phyloP scores from a whole-genome alignment of 1,140 invertebrate genomes.

The Platorchestia sp. region DNA sequence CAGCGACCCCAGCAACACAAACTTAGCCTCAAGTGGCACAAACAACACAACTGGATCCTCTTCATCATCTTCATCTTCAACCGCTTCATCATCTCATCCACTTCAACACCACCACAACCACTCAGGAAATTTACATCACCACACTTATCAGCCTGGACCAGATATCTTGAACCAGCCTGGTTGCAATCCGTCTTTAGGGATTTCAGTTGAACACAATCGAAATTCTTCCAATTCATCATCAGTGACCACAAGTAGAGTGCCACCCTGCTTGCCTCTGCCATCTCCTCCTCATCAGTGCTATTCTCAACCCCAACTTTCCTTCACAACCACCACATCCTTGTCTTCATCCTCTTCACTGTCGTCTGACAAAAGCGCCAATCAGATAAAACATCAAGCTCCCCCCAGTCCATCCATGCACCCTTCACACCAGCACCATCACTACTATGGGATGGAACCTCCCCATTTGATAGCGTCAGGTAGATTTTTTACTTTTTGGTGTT shows the following conservation, averaged over 20 bases:
- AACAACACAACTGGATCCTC: conserved; percentile 57
- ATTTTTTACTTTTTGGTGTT: conserved; percentile 14
- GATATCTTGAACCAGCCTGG: conserved; percentile 38
- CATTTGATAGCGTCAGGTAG: conserved; percentile 53
- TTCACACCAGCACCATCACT: conserved; percentile 58
- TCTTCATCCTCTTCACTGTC: conserved; percentile 59
- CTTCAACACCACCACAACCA: conserved; percentile 64
- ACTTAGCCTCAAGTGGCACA: conserved; percentile 47
- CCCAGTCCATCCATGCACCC: conserved; percentile 26
- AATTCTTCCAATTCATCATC: conserved; percentile 12
- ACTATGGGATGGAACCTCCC: conserved; percentile 51
- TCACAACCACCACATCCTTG: conserved; percentile 57
- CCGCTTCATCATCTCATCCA: conserved; percentile 60
- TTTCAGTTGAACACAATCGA: conserved; percentile 42
- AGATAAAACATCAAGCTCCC: background rate
- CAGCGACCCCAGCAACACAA: conserved; percentile 41
- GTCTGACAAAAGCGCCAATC: conserved; percentile 37
- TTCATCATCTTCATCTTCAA: conserved; percentile 59
- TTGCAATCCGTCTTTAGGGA: background rate
- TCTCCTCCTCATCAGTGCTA: conserved; percentile 57
- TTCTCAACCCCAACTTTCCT: conserved; percentile 45
- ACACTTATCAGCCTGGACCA: conserved; percentile 44
- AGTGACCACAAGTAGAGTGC: conserved; percentile 63
- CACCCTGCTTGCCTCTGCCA: conserved; percentile 55
- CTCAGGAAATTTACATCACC: conserved; percentile 56